Evolutionary conservation across 1,140 invertebrate genomes (phyloP).

Genomic region (Drosophila jambulina): DNA sequence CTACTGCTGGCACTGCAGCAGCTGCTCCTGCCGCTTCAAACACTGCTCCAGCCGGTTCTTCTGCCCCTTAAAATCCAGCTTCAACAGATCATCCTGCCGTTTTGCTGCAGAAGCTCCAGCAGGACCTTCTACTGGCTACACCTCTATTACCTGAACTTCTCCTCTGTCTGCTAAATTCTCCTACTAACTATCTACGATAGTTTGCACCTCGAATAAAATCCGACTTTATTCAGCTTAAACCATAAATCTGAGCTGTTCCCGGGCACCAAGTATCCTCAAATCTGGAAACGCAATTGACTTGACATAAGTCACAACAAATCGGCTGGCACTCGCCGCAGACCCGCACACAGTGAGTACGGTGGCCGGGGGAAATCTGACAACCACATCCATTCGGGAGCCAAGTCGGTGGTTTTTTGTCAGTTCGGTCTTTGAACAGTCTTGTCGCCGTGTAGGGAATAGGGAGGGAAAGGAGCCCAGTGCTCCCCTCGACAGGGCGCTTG

Average conservation of each 20-base stretch:
- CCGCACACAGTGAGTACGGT: constrained; percentile 63
- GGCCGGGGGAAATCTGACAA: constrained; percentile 14
- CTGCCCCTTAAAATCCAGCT: neutral
- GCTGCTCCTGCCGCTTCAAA: no score
- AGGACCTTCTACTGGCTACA: neutral
- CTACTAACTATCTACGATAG: constrained; percentile 28
- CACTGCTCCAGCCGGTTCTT: neutral
- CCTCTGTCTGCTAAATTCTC: neutral
- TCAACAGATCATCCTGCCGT: no score
- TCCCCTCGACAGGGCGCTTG: constrained; percentile 50
- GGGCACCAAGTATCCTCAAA: constrained; percentile 16
- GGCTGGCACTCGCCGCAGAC: constrained; percentile 70
- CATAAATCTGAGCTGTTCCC: constrained; percentile 1
- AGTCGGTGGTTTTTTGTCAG: constrained; percentile 64
- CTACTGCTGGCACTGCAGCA: neutral
- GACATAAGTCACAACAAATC: constrained; percentile 83
- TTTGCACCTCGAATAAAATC: constrained; percentile 11
- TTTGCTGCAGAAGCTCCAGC: neutral
- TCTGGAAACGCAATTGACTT: constrained; percentile 62
- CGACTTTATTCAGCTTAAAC: neutral
- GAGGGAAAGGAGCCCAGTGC: constrained; percentile 23
- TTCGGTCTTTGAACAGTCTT: constrained; percentile 60
- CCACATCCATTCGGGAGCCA: constrained; percentile 38
- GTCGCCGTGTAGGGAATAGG: constrained; percentile 3
- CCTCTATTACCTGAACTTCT: neutral